These are phyloP conservation scores for Styela clava DNA, from an alignment of 23 tunicate genomes.

Conservation along the genomic window DNA sequence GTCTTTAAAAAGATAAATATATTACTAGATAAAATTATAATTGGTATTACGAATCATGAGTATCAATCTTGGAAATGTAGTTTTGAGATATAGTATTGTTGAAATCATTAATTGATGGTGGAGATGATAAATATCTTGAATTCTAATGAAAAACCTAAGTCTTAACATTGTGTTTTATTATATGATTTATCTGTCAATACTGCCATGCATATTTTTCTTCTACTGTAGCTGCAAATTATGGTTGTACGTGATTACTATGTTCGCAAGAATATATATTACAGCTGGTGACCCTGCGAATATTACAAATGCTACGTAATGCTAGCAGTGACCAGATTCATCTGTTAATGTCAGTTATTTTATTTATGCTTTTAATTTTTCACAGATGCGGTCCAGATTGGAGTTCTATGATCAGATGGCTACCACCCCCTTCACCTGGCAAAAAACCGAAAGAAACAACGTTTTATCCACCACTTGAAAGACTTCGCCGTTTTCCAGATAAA, in stretches of 20 bases:
- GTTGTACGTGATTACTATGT: neutral
- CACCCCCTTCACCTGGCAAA: conserved; percentile 56
- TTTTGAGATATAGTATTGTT: neutral
- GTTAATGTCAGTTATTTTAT: too few relatives aligned
- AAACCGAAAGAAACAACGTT: conserved; percentile 44
- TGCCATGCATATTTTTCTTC: too few relatives aligned
- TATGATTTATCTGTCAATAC: neutral
- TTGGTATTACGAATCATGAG: too few relatives aligned
- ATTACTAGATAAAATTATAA: neutral
- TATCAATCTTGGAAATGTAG: too few relatives aligned
- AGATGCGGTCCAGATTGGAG: conserved; percentile 91
- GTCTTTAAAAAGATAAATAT: neutral
- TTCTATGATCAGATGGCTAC: conserved; percentile 64
- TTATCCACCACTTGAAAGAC: conserved; percentile 71
- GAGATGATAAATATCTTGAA: too few relatives aligned
- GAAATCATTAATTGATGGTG: too few relatives aligned
- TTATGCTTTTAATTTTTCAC: neutral
- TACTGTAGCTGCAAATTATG: neutral
- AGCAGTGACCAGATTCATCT: too few relatives aligned
- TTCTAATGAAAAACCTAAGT: too few relatives aligned
- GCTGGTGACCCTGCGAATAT: too few relatives aligned
- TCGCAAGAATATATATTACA: neutral
- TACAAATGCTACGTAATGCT: too few relatives aligned
- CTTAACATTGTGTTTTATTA: too few relatives aligned
- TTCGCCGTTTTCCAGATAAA: conserved; percentile 57